These are phyloP conservation scores for Chaetorhynchus papuensis DNA, from an alignment of 2,113 vertebrate species.

Conservation along the genomic window DNA sequence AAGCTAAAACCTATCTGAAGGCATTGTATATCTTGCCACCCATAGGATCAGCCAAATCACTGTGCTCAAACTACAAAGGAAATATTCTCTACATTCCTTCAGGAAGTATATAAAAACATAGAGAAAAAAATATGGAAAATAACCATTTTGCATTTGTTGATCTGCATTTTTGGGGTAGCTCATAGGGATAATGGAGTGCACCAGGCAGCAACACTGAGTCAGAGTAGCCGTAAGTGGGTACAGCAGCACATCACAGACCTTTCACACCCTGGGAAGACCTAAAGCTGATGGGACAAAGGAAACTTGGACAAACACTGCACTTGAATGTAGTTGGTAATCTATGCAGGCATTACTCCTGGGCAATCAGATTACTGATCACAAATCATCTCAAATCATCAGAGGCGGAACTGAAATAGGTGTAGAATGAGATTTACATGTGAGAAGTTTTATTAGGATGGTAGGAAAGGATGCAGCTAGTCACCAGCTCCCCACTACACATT, in stretches of 20 bases:
- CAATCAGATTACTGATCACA: not conserved
- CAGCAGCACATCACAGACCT: not conserved
- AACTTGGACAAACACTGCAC: not conserved
- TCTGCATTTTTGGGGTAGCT: not conserved
- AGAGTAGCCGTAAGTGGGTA: not conserved
- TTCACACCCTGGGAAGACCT: not conserved
- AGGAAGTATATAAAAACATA: not conserved
- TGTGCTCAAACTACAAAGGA: not conserved
- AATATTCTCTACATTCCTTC: not conserved
- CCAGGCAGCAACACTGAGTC: not conserved
- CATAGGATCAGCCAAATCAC: not conserved
- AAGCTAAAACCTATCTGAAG: not conserved
- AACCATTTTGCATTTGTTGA: not conserved
- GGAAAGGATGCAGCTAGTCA: not conserved
- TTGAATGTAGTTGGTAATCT: not conserved
- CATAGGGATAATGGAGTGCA: not conserved
- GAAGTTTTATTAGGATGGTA: not conserved
- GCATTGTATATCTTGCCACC: not conserved
- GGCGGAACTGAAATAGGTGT: not conserved
- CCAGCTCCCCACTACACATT: not conserved
- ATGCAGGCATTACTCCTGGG: not conserved
- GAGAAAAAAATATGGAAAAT: not conserved
- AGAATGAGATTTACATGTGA: not conserved
- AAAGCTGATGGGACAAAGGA: not conserved
- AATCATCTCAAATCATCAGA: not conserved